Base-by-base conservation (phyloP, 1,140 invertebrate species). In the Drosophila burlai region DNA sequence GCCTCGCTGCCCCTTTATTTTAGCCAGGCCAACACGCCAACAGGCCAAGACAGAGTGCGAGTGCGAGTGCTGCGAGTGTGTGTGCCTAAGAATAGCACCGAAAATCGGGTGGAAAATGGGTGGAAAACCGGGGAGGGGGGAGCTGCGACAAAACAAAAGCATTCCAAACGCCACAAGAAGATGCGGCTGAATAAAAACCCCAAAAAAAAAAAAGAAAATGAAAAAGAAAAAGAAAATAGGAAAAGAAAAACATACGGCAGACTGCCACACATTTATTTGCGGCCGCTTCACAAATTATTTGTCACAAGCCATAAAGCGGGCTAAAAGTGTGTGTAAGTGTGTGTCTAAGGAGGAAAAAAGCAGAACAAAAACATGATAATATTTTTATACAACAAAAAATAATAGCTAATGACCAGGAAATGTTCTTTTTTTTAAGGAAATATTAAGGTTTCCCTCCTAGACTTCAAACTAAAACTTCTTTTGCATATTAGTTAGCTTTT, bases 251-350 rank as follows among this genome's bases (percentile, higher is more conserved):
- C 52, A 21, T 16, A 55, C 52, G 52, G 34, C 65, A 52, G 73
- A 62, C 74, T 63, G 75, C 75, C 75, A 68, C 83, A 80, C 72
- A 89, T 86, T 87, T 83, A 87, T 86, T 86, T 83, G 83, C 80
- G 83, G 83, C 83, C 80, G 76, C 81, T 86, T 86, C 83, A 87
- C 80, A 83, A 87, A 87, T 83, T 84, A 87, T 87, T 87, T 87
- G 84, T 87, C 84, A 89, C 81, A 87, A 86, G 83, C 83, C 84
- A 87, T 89, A 87, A 83, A 87, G 78, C 82, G 65, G 76, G 55
- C 83, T 58, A 76, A 72, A 10, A 60, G 45, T 72, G 46, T 52
- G 43, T 68, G 60, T 29, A 6, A 50, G 47, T 66, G 42, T 61
- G 64, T 38, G 36, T 66, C 46, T 52, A 21, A 60, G 13, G 15